Evolutionary conservation across 2,888 invertebrate species (phyloP).

Genomic region (Mactromeris polynyma): DNA sequence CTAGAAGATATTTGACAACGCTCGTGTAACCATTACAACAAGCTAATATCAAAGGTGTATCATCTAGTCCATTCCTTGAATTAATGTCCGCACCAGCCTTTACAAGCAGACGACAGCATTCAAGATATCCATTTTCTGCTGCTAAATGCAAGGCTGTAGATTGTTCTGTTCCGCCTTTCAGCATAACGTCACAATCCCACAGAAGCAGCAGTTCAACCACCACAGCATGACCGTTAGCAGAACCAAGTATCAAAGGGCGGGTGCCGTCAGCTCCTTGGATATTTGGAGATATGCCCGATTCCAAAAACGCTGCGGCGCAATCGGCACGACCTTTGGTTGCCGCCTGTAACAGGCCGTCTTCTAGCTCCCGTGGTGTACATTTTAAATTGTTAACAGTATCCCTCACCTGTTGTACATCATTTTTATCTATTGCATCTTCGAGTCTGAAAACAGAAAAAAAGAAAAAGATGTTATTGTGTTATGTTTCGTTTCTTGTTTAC

Average conservation of each 20-base stretch:
- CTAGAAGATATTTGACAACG: conserved; percentile 80
- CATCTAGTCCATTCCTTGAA: conserved; percentile 77
- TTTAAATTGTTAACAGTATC: conserved; percentile 42
- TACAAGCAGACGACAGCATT: conserved; percentile 78
- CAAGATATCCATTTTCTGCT: conserved; percentile 79
- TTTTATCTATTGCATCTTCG: conserved; percentile 55
- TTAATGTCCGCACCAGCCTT: conserved; percentile 80
- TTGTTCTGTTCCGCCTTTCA: conserved; percentile 73
- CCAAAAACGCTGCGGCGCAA: conserved; percentile 75
- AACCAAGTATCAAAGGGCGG: conserved; percentile 76
- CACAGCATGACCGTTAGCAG: conserved; percentile 74
- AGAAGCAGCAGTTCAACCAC: conserved; percentile 79
- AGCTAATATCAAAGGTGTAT: conserved; percentile 84
- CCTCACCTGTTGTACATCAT: conserved; percentile 57
- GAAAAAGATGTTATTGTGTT: not conserved
- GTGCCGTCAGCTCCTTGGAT: conserved; percentile 68
- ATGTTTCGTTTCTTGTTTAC: too few species aligned
- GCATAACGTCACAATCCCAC: conserved; percentile 78
- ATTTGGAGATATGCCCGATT: conserved; percentile 76
- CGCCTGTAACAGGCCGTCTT: conserved; percentile 71
- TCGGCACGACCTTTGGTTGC: conserved; percentile 72
- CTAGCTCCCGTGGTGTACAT: conserved; percentile 64
- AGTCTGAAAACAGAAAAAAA: conserved; percentile 55
- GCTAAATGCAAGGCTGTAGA: conserved; percentile 83
- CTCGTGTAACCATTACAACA: conserved; percentile 81